These are phyloP conservation scores for Peromyscus leucopus DNA, from an alignment of 2,113 vertebrate genomes.

Conservation along the genomic window DNA sequence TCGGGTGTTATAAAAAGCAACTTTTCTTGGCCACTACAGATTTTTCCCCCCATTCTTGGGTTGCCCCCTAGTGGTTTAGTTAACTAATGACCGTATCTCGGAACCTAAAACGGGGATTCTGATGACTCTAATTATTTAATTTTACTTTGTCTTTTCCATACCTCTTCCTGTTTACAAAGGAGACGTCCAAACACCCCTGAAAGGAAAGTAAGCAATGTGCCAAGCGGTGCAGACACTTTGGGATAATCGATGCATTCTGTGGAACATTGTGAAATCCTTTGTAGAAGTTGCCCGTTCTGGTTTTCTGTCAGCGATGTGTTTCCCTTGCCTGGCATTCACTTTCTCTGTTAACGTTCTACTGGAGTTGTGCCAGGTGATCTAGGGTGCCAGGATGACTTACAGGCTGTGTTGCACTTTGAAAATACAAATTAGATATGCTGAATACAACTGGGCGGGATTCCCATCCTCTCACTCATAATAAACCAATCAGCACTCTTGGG, in stretches of 20 bases:
- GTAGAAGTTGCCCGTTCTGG: neutral
- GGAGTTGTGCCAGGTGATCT: neutral
- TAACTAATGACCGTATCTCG: slow-evolving; percentile 6
- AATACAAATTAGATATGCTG: neutral
- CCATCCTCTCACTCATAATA: neutral
- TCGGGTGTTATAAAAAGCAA: neutral
- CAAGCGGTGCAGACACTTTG: neutral
- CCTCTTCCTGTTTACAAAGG: neutral
- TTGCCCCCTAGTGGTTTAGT: slow-evolving; percentile 70
- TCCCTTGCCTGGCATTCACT: neutral
- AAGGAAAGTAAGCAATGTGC: neutral
- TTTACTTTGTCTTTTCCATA: neutral
- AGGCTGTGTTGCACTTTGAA: neutral
- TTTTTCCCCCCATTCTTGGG: slow-evolving; percentile 59
- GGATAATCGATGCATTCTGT: too few relatives aligned
- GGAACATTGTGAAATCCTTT: neutral
- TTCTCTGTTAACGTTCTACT: neutral
- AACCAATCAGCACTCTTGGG: neutral
- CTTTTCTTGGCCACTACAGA: neutral
- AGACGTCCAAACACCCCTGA: neutral
- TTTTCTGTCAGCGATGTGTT: neutral
- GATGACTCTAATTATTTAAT: neutral
- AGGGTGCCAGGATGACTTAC: neutral
- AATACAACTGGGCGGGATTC: neutral
- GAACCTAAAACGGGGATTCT: neutral